A percentile compares a stretch with the other conserved stretches of the same genome.
These are phyloP conservation scores for Drosophila neotestacea DNA, from an alignment of 2,888 invertebrate genomes.

Conservation along the genomic window DNA sequence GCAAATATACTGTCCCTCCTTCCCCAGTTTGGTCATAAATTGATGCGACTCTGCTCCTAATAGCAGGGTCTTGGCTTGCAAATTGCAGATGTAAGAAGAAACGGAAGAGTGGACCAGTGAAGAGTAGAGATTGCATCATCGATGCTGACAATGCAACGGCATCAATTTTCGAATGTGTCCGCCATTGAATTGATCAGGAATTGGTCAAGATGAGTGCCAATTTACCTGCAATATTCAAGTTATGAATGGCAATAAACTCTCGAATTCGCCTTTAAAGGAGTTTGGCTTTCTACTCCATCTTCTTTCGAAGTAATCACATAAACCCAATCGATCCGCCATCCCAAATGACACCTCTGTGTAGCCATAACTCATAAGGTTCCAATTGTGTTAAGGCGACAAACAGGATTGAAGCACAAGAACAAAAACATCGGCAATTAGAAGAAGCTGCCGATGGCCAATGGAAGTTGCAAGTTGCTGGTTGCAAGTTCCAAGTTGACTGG, in stretches of 20 bases:
- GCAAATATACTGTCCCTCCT: constrained; percentile 61
- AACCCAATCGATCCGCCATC: constrained; percentile 38
- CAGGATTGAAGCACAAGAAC: constrained; percentile 30
- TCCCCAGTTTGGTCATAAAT: constrained; percentile 42
- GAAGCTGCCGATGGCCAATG: constrained; percentile 66
- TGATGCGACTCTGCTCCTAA: constrained; percentile 52
- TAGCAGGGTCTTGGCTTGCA: constrained; percentile 57
- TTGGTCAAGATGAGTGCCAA: constrained; percentile 49
- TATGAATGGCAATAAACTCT: constrained; percentile 29
- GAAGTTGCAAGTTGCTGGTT: constrained; percentile 22
- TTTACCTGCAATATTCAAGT: constrained; percentile 50
- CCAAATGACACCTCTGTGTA: constrained; percentile 40
- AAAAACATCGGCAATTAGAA: constrained; percentile 70
- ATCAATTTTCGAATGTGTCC: constrained; percentile 55
- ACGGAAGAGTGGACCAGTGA: constrained; percentile 11
- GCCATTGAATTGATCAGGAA: constrained; percentile 35
- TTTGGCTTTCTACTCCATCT: constrained; percentile 57
- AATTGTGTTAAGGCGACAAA: constrained; percentile 20
- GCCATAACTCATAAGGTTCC: constrained; percentile 61
- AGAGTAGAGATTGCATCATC: constrained; percentile 56
- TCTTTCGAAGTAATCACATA: constrained; percentile 28
- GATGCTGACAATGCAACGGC: constrained; percentile 37
- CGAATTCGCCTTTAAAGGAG: constrained; percentile 40
- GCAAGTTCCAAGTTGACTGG: constrained; percentile 36
- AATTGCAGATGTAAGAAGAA: constrained; percentile 44